Base-by-base conservation (phyloP, 2,888 invertebrate genomes). In the Eupeodes luniger region DNA sequence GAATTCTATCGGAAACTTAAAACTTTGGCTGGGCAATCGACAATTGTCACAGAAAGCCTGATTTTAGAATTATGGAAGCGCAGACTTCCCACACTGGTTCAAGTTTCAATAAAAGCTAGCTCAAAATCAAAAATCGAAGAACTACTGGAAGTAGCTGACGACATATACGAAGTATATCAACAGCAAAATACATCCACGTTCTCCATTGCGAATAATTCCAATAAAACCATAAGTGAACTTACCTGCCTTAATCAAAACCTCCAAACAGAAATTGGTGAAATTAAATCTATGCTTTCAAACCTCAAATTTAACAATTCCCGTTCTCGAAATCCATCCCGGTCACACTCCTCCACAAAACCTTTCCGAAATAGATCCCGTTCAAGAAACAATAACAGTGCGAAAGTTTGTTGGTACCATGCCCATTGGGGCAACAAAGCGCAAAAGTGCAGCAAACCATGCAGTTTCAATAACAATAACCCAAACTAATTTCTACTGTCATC, bases 361-460 rank as follows among this genome's bases (percentile, higher is more conserved):
- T 5, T 70, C 11, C 16, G 44, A 34, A 55, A 80, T 44, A 80
- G 19, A 19, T 19, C 19, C 19, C 19, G 19, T 19, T 19, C 19
- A 51, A 16, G 6, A 14, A 59, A 66, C 72, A 5, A 80, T 61
- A 44, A 12, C 69, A 10, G 67, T 78, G 67, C 78, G 40, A 6
- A 16, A 3, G 55, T 12, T 19, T 78, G 77, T 36, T 78, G 59
- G 77, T 67, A n/a, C 6, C 66, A 76, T 19, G 12, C 1, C 16
- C 44, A 55, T 12, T 67, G 4, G 9, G 59, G 36, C 0, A 49
- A 62, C 5, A 40, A 61, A 0, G 78, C 69, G 12, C 12, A 7
- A 11, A 79, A 79, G 7, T 70, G 78, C 67, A 11, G 34, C 57
- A 12, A 44, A 47, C n/a, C 78, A 1, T 79, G 61, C 49, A n/a